phyloP scores from a whole-genome alignment of 2,888 invertebrate genomes.

The Drosophila mayaguana region DNA sequence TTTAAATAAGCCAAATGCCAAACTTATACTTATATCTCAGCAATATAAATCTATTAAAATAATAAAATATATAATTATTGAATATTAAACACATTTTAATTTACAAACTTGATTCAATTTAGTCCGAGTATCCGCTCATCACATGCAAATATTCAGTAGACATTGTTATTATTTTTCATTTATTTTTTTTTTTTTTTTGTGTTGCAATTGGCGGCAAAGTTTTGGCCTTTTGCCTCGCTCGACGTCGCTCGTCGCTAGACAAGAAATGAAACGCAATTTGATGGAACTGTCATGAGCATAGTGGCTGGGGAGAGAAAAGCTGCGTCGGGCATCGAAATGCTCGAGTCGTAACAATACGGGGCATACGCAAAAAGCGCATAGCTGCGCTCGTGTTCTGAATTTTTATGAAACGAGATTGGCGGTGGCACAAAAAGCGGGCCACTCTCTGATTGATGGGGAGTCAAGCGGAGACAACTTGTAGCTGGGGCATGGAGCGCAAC shows the following conservation, averaged over 20 bases:
- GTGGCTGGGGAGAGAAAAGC: slow-evolving; percentile 27
- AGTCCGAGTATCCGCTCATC: neutral
- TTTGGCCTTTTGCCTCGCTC: neutral
- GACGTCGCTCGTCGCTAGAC: neutral
- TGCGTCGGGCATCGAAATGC: slow-evolving; percentile 7
- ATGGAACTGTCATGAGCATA: slow-evolving; percentile 41
- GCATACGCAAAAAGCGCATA: slow-evolving; percentile 63
- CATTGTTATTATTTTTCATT: too few relatives aligned
- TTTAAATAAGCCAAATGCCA: too few relatives aligned
- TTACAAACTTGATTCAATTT: neutral
- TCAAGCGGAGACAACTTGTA: slow-evolving; percentile 74
- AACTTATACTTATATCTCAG: too few relatives aligned
- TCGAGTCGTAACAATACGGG: slow-evolving; percentile 21
- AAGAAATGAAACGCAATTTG: slow-evolving; percentile 3
- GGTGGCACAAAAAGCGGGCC: slow-evolving; percentile 46
- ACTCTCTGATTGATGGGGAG: slow-evolving; percentile 76
- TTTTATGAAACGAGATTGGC: slow-evolving; percentile 66
- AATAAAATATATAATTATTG: too few relatives aligned
- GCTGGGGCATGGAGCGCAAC: slow-evolving; percentile 69
- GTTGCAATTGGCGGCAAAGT: neutral
- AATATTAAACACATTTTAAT: neutral
- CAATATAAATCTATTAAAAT: too few relatives aligned
- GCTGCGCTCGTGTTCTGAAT: slow-evolving; percentile 71
- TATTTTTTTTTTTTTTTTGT: neutral
- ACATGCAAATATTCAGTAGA: neutral